Base-by-base conservation (phyloP, 2,888 invertebrate genomes). In the Notodonta dromedarius region DNA sequence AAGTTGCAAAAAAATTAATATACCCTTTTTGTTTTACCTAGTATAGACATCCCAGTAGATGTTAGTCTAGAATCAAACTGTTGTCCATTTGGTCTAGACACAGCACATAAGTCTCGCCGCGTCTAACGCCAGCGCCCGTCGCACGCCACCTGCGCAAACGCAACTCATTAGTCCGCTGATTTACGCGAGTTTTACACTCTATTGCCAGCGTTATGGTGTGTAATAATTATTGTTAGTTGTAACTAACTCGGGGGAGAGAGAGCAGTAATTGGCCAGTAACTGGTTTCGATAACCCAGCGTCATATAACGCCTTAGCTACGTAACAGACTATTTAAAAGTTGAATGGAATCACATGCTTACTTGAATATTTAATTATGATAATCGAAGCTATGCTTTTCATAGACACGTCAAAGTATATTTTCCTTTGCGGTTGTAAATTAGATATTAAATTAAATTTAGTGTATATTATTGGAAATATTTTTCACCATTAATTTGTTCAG, bases 141-240 rank as follows among this genome's bases (percentile, higher is more conserved):
- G 14, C 46, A 65, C 73, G 72, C 60, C 65, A 59, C 61, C 59
- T 62, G 61, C 63, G 66, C 65, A 58, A 16, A 44, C 62, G 39
- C 65, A 59, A 67, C 57, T 63, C 71, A 70, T 73, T 73, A 70
- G 62, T 52, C n/a, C 51, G 50, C 46, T 67, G 63, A 77, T 77
- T 76, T 77, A 72, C 63, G 58, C 57, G 50, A 40, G 8, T 48
- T 74, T 73, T 65, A 67, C 64, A 63, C 65, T 61, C 66, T 51
- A 69, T 65, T 62, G 55, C 71, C 57, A 59, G n/a, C 60, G 60
- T 73, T 73, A 69, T 70, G 66, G 56, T 52, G 14, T 57, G 57
- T 48, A 60, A 65, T 59, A 50, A 61, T 62, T 63, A 60, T 54
- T 68, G 48, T 66, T 5, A 57, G 46, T 48, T 46, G 46, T 53